A percentile compares a stretch with the other conserved stretches of the same genome.
Conservation (phyloP, 1,140 invertebrate genomes). For the Drosophila rhopaloa region DNA sequence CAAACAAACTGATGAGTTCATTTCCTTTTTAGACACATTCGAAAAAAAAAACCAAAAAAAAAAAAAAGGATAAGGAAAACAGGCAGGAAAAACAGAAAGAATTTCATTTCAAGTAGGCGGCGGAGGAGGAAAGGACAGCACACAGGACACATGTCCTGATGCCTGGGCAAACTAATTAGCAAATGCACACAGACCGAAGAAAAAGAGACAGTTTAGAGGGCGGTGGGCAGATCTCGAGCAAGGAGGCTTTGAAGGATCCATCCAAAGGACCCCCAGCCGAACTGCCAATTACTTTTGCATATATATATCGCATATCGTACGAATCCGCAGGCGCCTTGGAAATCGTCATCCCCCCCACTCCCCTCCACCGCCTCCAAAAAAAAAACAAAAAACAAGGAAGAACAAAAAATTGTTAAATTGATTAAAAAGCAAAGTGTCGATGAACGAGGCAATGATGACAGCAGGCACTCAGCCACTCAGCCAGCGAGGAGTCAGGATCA, state of each 20-base stretch:
- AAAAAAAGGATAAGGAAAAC: neutral
- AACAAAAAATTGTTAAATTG: slow-evolving; percentile 79
- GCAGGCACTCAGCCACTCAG: slow-evolving; percentile 49
- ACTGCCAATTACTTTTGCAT: slow-evolving; percentile 59
- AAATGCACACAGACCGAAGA: slow-evolving; percentile 56
- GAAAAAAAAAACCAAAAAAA: slow-evolving; percentile 8
- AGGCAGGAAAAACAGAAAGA: slow-evolving; percentile 7
- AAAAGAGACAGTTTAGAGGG: neutral
- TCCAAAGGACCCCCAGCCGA: slow-evolving; percentile 23
- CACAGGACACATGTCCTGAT: slow-evolving; percentile 43
- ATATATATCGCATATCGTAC: neutral
- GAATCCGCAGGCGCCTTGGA: slow-evolving; percentile 26
- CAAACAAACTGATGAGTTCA: slow-evolving; percentile 73
- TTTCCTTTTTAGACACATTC: slow-evolving; percentile 70
- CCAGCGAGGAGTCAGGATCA: slow-evolving; percentile 22
- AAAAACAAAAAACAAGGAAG: slow-evolving; percentile 8
- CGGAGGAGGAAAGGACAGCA: neutral
- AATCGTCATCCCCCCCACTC: neutral
- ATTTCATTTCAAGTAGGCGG: slow-evolving; percentile 16
- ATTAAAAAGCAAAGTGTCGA: slow-evolving; percentile 83
- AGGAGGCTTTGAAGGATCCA: slow-evolving; percentile 14
- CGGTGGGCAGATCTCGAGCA: slow-evolving; percentile 15
- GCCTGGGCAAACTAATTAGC: slow-evolving; percentile 78
- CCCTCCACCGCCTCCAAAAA: too few relatives aligned
- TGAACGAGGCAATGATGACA: slow-evolving; percentile 82